Evolutionary conservation across 2,113 vertebrate species (phyloP).

Genomic region (Cephalopterus ornatus): DNA sequence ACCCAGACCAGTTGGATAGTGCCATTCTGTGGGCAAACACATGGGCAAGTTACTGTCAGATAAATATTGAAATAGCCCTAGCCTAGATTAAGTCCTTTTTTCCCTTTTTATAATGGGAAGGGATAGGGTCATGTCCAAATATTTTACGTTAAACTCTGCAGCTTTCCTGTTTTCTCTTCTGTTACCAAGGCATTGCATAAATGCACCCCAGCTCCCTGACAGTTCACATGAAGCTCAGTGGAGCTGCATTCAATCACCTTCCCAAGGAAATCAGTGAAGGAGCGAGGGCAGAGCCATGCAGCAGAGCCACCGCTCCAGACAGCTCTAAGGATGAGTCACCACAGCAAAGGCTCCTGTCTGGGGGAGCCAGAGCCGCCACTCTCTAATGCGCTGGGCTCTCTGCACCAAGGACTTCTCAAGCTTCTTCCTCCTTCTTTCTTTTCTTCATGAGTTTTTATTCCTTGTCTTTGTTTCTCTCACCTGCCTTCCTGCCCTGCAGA

Average conservation of each 20-base stretch:
- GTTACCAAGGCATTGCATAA: not conserved
- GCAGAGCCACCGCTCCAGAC: not conserved
- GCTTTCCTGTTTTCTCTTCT: not conserved
- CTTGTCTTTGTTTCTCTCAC: not conserved
- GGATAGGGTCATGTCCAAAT: not conserved
- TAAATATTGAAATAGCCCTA: not conserved
- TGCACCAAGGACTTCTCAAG: not conserved
- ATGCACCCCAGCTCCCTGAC: not conserved
- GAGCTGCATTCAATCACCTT: not conserved
- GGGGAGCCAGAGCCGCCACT: not conserved
- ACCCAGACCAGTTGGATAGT: not conserved
- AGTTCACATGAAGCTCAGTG: not conserved
- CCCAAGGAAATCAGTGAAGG: not conserved
- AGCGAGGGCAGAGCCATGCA: fast-evolving
- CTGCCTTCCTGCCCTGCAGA: not conserved
- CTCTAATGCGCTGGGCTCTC: not conserved
- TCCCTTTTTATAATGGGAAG: not conserved
- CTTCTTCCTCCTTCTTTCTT: not conserved
- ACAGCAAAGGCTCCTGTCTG: not conserved
- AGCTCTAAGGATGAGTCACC: not conserved
- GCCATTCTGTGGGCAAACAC: not conserved
- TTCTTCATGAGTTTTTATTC: not conserved
- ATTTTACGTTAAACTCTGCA: not conserved
- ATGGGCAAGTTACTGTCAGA: not conserved
- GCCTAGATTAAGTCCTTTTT: not conserved